Conservation (phyloP, 2,113 vertebrate genomes). For the Todiramphus saurophagus region DNA sequence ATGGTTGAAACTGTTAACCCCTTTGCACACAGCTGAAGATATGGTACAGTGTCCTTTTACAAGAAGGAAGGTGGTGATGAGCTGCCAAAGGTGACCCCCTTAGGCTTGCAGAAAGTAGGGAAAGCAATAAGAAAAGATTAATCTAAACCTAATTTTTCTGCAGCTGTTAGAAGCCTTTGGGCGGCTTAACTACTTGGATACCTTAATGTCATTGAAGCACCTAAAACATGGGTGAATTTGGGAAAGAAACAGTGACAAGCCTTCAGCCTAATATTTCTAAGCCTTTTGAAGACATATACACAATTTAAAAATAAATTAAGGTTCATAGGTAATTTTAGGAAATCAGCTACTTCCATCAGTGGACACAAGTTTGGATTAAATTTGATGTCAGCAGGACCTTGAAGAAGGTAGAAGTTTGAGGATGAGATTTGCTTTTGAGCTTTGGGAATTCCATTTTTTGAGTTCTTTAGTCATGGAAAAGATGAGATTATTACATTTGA, state of each 20-base stretch:
- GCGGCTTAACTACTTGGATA: background rate
- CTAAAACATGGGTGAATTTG: background rate
- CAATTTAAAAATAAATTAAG: background rate
- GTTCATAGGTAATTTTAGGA: background rate
- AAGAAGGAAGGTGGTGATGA: background rate
- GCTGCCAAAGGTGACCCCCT: background rate
- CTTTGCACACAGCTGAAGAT: background rate
- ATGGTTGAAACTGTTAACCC: background rate
- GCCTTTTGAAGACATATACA: background rate
- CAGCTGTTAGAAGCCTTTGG: slow-evolving; percentile 21
- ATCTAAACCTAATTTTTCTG: slow-evolving; percentile 21
- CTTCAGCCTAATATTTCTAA: background rate
- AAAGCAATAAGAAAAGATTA: slow-evolving; percentile 12
- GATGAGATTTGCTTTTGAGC: background rate
- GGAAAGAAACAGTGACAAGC: background rate
- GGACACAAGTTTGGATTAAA: background rate
- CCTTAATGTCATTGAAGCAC: background rate
- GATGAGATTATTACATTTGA: background rate
- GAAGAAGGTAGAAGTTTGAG: background rate
- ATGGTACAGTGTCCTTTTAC: background rate
- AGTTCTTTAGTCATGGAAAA: background rate
- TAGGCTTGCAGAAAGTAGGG: background rate
- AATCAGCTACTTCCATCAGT: background rate
- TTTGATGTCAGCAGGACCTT: background rate
- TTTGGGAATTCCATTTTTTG: background rate